Evolutionary conservation across 92 coral and sea anemone species (phyloP).

Genomic region (Siderastrea siderea): DNA sequence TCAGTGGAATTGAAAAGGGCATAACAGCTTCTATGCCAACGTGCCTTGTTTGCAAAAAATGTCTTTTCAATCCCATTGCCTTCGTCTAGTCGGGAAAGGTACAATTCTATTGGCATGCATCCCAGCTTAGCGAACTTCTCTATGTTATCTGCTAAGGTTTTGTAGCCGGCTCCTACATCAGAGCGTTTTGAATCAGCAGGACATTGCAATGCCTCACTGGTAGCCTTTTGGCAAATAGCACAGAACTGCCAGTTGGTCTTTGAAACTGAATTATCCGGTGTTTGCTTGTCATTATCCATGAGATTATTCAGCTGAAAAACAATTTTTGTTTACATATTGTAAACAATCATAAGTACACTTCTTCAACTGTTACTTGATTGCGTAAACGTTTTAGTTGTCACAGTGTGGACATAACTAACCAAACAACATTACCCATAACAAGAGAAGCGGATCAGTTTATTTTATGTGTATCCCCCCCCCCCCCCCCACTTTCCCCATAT

Average conservation of each 20-base stretch:
- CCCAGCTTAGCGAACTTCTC: constrained; percentile 27
- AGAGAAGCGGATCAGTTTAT: background rate
- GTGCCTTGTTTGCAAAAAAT: constrained; percentile 36
- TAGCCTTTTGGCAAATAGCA: constrained; percentile 58
- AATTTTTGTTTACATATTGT: background rate
- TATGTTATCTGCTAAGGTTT: constrained; percentile 33
- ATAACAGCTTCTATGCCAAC: constrained; percentile 71
- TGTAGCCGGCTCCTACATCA: constrained; percentile 64
- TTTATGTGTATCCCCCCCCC: too few relatives aligned
- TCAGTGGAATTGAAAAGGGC: constrained; percentile 44
- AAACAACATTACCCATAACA: background rate
- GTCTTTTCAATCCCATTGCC: constrained; percentile 52
- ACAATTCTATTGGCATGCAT: constrained; percentile 19
- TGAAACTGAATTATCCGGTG: background rate
- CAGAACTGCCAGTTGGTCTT: constrained; percentile 57
- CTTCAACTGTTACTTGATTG: too few relatives aligned
- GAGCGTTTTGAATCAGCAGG: constrained; percentile 68
- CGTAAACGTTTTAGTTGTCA: background rate
- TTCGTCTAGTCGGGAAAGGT: constrained; percentile 30
- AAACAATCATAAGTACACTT: background rate
- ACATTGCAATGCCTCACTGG: constrained; percentile 52
- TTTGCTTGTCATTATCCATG: background rate
- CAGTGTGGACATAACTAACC: background rate
- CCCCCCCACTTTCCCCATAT: too few relatives aligned
- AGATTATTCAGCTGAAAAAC: too few relatives aligned